Evolutionary conservation across 1,140 invertebrate species (phyloP), one percentile per base, ranked within the genome.

Genomic region (Acromyrmex charruanus): DNA sequence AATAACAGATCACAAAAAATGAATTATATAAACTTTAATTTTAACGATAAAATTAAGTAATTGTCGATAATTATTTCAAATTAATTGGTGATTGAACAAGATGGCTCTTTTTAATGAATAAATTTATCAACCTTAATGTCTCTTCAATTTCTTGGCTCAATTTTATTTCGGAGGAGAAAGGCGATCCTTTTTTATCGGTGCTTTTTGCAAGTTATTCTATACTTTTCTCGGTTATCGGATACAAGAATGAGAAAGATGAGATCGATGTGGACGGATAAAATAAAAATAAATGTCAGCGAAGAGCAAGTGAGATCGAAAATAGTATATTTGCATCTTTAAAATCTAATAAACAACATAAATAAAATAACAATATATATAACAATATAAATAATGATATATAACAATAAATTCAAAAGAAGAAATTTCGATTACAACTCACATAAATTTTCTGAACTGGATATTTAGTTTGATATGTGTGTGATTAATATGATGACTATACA

Each of bases 181-280:
- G n/a, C 55, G 81, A 91, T 9, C 61, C 82, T 82, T 86, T 88
- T 58, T 55, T 35, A 69, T 66, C 35, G 65, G 58, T 75, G 28
- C 51, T 61, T 51, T 4, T 49, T 35, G 25, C 16, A 28, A 25
- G 90, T 88, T 88, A 91, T 81, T 82, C 77, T 88, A 91, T 80
- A 90, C 87, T 66, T 68, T 75, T 79, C 39, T 84, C 63, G 81
- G 89, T 90, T 88, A 91, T 88, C 72, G 77, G 89, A 90, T 91
- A 88, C 68, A 55, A 35, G 63, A 86, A 84, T 80, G 25, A 69
- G 89, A 88, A 91, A 91, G 87, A 85, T 10, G 58, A 61, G 25
- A 61, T 16, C 59, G 71, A 77, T 39, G 59, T 12, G 77, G 77
- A 80, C 9, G n/a, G 4, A 53, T 9, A 58, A 81, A 28, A 77